Evolutionary conservation across 2,113 vertebrate genomes (phyloP), one percentile per base, ranked within the genome.

Genomic region (Strix uralensis): DNA sequence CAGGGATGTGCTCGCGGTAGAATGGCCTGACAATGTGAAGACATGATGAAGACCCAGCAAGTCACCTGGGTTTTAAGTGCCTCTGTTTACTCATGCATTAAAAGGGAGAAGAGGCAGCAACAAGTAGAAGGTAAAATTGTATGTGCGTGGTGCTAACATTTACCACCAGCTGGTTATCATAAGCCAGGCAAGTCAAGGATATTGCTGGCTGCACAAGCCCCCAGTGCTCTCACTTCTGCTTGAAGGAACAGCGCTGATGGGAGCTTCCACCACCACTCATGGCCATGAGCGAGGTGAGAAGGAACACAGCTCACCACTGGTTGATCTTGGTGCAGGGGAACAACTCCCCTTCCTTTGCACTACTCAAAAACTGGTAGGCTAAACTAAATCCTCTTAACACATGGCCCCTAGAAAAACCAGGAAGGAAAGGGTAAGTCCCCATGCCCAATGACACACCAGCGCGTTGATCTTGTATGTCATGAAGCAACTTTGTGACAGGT

Each of bases 321-420:
- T 25, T 77, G 75, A 9, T 82, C 58, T 67, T 0, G 1, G 15
- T 61, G 27, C 0, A 1, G 58, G 34, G 13, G 7, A 23, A 10
- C 42, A 66, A 40, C 7, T 40, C 34, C 13, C 20, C 32, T 71
- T 77, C 61, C 13, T 36, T 73, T 52, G 23, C 3, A 2, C 34
- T 65, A 46, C 59, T 30, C 5, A 3, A n/a, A 77, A 81, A 34
- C 42, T 17, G 30, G 8, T 15, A 65, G 54, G 21, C 34, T 69
- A 44, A 58, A 46, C 13, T n/a, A 73, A 63, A 80, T 38, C 34
- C 9, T 40, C 61, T 74, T 51, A 40, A 21, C 59, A 16, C 11
- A 32, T 1, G 7, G 34, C 13, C 13, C 13, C 25, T 44, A 57
- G 54, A 42, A 84, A 69, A 81, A 10, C 8, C 49, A n/a, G 36